These are phyloP conservation scores for Brevimyrus niger DNA, from an alignment of 2,113 vertebrate species.

Conservation along the genomic window DNA sequence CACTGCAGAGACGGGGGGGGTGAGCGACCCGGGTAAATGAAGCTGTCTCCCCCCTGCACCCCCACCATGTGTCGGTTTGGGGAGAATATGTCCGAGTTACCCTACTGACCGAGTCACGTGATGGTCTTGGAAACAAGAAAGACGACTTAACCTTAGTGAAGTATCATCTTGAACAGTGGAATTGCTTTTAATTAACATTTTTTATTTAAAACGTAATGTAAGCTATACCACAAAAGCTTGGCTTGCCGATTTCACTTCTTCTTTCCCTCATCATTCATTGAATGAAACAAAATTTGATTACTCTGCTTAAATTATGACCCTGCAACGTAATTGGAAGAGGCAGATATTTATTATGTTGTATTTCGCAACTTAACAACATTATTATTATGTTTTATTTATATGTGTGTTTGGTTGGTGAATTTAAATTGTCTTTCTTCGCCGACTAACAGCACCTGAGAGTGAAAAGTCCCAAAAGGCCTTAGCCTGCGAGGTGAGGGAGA, in stretches of 20 bases:
- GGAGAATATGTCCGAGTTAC: constrained; percentile 52
- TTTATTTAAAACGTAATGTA: constrained; percentile 41
- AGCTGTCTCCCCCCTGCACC: constrained; percentile 10
- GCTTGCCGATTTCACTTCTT: constrained; percentile 43
- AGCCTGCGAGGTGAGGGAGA: not conserved
- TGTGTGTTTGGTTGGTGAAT: not conserved
- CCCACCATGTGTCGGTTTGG: constrained; percentile 40
- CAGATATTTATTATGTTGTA: constrained; percentile 10
- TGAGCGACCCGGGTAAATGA: not conserved
- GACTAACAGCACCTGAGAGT: not conserved
- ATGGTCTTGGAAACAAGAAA: constrained; percentile 46
- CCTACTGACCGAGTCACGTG: constrained; percentile 35
- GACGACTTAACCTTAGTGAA: constrained; percentile 40
- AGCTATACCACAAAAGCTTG: constrained; percentile 41
- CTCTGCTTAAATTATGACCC: constrained; percentile 32
- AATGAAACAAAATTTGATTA: constrained; percentile 40
- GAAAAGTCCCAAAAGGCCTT: not conserved
- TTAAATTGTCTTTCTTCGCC: not conserved
- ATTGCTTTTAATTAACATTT: constrained; percentile 35
- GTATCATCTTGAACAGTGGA: constrained; percentile 40
- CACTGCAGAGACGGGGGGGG: constrained; percentile 54
- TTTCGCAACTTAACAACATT: constrained; percentile 1
- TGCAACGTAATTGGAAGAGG: constrained; percentile 11
- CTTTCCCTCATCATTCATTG: constrained; percentile 37
- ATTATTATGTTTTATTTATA: constrained; percentile 8